phyloP scores from a whole-genome alignment of 1,140 invertebrate species.

The Drosophila azteca region DNA sequence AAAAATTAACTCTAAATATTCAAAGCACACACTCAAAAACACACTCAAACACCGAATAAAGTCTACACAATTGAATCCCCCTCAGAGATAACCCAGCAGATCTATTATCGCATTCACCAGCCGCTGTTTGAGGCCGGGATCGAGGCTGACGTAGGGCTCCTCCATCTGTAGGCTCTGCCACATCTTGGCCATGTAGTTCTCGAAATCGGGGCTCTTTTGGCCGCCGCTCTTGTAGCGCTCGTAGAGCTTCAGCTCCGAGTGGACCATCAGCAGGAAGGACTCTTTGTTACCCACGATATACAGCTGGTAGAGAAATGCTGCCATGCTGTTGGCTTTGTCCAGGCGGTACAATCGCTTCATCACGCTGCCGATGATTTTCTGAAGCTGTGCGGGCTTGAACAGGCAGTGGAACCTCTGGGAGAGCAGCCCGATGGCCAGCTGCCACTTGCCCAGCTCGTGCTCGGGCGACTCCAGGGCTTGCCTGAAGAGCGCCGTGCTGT shows the following conservation, averaged over 20 bases:
- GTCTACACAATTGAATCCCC: constrained; percentile 27
- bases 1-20: constrained; percentile 5
- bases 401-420: constrained; percentile 34
- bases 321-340: background rate
- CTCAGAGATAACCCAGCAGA: constrained; percentile 26
- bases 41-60: constrained; percentile 58
- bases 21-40: constrained; percentile 9
- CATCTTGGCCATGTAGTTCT: constrained; percentile 39
- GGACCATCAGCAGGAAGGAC: constrained; percentile 30
- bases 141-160: constrained; percentile 13
- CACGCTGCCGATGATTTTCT: constrained; percentile 11
- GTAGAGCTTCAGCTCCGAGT: constrained; percentile 32
- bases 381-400: constrained; percentile 10
- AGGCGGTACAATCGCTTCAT: constrained; percentile 10
- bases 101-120: constrained; percentile 33
- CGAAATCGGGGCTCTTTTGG: constrained; percentile 1
- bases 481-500: constrained; percentile 27
- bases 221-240: constrained; percentile 15
- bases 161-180: constrained; percentile 41
- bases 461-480: constrained; percentile 32
- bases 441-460: constrained; percentile 43
- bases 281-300: constrained; percentile 23
- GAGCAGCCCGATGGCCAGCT: constrained; percentile 19
- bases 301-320: constrained; percentile 19
- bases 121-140: constrained; percentile 9